Conservation (phyloP, 2,797 vertebrate species). For the Intellagama lesueurii region DNA sequence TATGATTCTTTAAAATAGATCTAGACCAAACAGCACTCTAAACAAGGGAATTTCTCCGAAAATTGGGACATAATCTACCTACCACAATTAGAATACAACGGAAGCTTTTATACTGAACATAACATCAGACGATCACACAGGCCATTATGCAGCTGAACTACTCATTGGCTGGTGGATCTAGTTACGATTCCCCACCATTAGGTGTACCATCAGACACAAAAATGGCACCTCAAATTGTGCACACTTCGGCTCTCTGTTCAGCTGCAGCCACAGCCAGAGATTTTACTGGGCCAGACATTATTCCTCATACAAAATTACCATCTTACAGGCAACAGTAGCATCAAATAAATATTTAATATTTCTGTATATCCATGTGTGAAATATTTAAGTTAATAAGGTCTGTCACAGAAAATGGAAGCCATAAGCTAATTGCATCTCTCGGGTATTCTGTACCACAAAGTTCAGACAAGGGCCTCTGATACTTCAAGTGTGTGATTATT, state of each 20-base stretch:
- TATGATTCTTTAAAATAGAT: too few relatives aligned
- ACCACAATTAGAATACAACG: too few relatives aligned
- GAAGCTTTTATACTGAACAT: too few relatives aligned
- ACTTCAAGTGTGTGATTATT: slow-evolving; percentile 13
- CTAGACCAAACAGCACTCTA: too few relatives aligned
- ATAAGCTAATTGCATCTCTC: slow-evolving; percentile 68
- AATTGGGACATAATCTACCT: not conserved
- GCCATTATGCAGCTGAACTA: not conserved
- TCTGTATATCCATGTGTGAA: slow-evolving; percentile 46
- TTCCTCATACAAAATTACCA: slow-evolving; percentile 10
- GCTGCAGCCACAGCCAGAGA: slow-evolving; percentile 41
- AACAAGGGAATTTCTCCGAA: not conserved
- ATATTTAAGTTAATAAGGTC: slow-evolving; percentile 63
- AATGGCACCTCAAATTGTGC: slow-evolving; percentile 26
- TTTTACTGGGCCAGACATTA: slow-evolving; percentile 57
- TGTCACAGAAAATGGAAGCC: slow-evolving; percentile 59
- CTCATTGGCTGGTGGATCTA: not conserved
- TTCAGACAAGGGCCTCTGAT: slow-evolving; percentile 42
- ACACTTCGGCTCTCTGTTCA: slow-evolving; percentile 44
- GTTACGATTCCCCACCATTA: not conserved
- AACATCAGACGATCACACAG: too few relatives aligned
- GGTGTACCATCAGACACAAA: slow-evolving; percentile 1
- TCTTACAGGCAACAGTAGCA: slow-evolving; percentile 58
- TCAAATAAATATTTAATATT: slow-evolving; percentile 72
- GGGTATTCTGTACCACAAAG: slow-evolving; percentile 49